These are phyloP conservation scores for Euzophera pinguis DNA, from an alignment of 2,888 invertebrate species.

Conservation along the genomic window DNA sequence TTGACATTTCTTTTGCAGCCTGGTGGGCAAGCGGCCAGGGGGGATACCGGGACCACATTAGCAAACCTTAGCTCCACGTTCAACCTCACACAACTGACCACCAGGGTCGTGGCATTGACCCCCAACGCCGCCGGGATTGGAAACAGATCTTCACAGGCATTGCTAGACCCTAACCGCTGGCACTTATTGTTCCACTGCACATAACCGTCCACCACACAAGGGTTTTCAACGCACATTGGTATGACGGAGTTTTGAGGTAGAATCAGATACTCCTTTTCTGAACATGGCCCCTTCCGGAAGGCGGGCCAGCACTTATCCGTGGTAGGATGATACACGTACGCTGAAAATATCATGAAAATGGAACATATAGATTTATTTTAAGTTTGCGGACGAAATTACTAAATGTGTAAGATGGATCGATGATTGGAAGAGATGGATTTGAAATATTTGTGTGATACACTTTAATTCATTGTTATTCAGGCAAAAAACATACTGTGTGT, in stretches of 20 bases:
- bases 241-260: conserved; percentile 70
- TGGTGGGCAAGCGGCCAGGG: conserved; percentile 33
- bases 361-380: no score
- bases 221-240: conserved; percentile 82
- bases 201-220: conserved; percentile 76
- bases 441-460: no score
- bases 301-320: conserved; percentile 82
- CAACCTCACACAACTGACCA: conserved; percentile 76
- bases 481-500: no score
- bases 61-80: conserved; percentile 46
- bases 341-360: conserved; percentile 47
- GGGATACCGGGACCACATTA: conserved; percentile 17
- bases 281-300: conserved; percentile 83
- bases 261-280: conserved; percentile 71
- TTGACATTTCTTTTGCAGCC: conserved; percentile 54
- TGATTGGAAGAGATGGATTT: no score
- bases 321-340: conserved; percentile 80
- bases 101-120: conserved; percentile 80
- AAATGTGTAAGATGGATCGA: no score
- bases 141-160: conserved; percentile 57
- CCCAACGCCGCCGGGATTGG: conserved; percentile 66
- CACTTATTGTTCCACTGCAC: conserved; percentile 72
- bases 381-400: no score
- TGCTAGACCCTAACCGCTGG: conserved; percentile 46
- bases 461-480: no score